Base-by-base conservation (phyloP, 1,140 invertebrate species). In the Choristoneura fumiferana region DNA sequence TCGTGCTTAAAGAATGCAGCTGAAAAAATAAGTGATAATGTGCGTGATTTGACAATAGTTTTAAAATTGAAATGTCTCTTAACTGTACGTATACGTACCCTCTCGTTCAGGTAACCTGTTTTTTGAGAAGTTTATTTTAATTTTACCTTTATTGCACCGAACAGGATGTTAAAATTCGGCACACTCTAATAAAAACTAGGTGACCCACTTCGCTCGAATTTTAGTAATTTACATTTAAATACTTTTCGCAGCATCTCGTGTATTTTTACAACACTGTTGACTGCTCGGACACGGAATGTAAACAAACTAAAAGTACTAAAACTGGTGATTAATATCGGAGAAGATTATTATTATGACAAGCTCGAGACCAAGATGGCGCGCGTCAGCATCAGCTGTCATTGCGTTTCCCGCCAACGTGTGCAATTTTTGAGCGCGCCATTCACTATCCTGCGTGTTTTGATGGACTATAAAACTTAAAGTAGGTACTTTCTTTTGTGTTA, bases 301-400 rank as follows among this genome's bases (percentile, higher is more conserved):
- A 49, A 49, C 43, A 49, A 49, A 49, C 18, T 49, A 49, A 49
- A 49, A 49, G 17, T 18, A 49, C 18, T 49, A 49, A 49, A 49
- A 49, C 43, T 18, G 43, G 18, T 49, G 22, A 49, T 49, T 49
- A 49, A 49, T 49, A 22, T 29, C 1, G 43, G 3, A 12, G 43
- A 18, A 49, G 18, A 49, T 49, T 49, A 18, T 49, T 49, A 18
- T 49, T 49, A 49, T 49, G 43, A 49, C 43, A 49, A 49, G 18
- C 4, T n/a, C 40, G 13, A 4, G n/a, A 18, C 14, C 10, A 49
- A 49, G 43, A 49, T 49, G 43, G 43, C 22, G 43, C 22, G 43
- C 22, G 43, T 49, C 43, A 13, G 22, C 43, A 12, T 49, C 43
- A 49, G 43, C 43, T 49, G 43, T 49, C 43, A 49, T 17, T 17